Percentiles rank a stretch among this genome's conserved stretches.
Evolutionary conservation across 2,797 vertebrate species (phyloP).

Genomic region (Morelia viridis): DNA sequence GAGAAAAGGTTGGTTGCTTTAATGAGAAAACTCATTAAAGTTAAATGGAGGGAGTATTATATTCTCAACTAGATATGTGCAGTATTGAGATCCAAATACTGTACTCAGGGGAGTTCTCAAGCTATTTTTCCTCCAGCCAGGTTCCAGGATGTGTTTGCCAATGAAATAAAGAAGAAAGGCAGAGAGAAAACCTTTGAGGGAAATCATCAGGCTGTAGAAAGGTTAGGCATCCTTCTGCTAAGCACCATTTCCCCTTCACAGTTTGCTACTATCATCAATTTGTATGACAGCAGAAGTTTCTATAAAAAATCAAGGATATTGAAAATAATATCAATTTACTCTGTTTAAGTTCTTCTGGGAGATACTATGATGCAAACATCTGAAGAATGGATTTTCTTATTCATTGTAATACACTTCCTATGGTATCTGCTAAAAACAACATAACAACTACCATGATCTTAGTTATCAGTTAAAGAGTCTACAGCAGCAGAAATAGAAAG

Average conservation of each 20-base stretch:
- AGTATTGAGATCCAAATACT: neutral
- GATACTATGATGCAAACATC: neutral
- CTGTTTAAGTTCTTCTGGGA: neutral
- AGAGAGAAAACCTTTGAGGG: neutral
- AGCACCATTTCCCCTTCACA: neutral
- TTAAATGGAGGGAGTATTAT: neutral
- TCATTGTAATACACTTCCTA: neutral
- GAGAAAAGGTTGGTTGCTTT: too few relatives aligned
- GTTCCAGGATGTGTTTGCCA: neutral
- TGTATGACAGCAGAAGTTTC: neutral
- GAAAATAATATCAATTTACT: neutral
- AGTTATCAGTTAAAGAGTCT: neutral
- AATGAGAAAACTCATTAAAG: too few relatives aligned
- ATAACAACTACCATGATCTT: neutral
- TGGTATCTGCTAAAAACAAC: neutral
- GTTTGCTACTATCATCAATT: neutral
- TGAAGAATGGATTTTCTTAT: neutral
- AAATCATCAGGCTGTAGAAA: neutral
- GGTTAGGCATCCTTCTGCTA: neutral
- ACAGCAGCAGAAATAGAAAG: neutral
- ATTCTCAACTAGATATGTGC: neutral
- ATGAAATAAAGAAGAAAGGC: neutral
- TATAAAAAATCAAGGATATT: neutral
- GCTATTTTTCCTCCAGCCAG: neutral
- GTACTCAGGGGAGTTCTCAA: neutral